Percentiles rank a stretch among this genome's conserved stretches.
Evolutionary conservation across 2,888 invertebrate genomes (phyloP).

Genomic region (Acholoe squamosa): DNA sequence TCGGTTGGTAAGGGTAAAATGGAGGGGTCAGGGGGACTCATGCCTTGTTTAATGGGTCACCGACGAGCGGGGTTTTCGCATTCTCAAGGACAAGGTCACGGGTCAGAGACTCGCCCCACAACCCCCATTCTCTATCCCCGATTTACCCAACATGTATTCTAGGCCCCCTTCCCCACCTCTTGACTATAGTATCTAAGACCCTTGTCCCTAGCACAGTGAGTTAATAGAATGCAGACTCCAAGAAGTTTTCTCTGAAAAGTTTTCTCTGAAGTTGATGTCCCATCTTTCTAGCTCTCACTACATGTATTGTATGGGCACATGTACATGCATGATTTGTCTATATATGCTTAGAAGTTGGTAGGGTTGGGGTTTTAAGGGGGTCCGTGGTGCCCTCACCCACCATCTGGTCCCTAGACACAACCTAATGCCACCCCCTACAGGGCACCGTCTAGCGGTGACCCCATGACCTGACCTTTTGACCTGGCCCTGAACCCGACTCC

Average conservation of each 20-base stretch:
- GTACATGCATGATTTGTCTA: too few relatives aligned
- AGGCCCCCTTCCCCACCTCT: background rate
- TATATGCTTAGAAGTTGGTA: too few relatives aligned
- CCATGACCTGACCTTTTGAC: conserved; percentile 50
- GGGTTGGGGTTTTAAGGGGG: background rate
- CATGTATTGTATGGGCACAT: too few relatives aligned
- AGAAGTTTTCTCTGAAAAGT: too few relatives aligned
- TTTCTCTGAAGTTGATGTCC: too few relatives aligned
- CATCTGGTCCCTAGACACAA: conserved; percentile 58
- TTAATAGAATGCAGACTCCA: too few relatives aligned
- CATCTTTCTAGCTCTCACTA: too few relatives aligned
- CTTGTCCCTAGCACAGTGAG: too few relatives aligned
- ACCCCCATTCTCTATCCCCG: background rate
- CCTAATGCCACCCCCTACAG: background rate
- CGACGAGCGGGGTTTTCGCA: background rate
- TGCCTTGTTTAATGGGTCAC: conserved; percentile 34
- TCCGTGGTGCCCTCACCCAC: background rate
- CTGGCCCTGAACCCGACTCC: background rate
- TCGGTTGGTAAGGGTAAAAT: background rate
- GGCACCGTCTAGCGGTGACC: background rate
- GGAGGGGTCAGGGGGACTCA: background rate
- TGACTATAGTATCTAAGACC: background rate
- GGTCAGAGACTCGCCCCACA: background rate
- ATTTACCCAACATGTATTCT: background rate
- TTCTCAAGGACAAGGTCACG: conserved; percentile 31